Conservation (phyloP, 2,888 invertebrate species). For the Diaprepes abbreviatus region DNA sequence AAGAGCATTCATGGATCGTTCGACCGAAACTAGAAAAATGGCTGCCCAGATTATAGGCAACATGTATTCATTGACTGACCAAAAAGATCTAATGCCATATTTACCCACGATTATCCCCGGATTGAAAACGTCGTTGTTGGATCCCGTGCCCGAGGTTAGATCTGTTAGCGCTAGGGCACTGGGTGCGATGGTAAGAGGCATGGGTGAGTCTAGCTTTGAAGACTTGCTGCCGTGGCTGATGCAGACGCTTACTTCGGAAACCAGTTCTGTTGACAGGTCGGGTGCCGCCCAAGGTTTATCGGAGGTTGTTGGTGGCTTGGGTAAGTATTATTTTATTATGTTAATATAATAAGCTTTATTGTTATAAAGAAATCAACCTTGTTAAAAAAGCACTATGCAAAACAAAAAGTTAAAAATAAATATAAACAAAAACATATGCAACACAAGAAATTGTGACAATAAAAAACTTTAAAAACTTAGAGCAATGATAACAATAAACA, state of each 20-base stretch:
- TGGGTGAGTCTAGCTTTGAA: conserved; percentile 96
- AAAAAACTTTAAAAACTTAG: too few relatives aligned
- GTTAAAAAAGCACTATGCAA: too few relatives aligned
- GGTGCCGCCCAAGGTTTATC: conserved; percentile 93
- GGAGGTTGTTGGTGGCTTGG: conserved; percentile 94
- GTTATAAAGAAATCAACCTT: too few relatives aligned
- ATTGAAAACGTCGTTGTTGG: conserved; percentile 92
- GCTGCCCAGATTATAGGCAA: conserved; percentile 99
- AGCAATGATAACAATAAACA: too few relatives aligned
- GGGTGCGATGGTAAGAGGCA: conserved; percentile 97
- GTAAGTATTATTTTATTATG: conserved; percentile 30
- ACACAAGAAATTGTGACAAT: too few relatives aligned
- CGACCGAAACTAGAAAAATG: conserved; percentile 98
- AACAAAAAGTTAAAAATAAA: too few relatives aligned
- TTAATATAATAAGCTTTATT: too few relatives aligned
- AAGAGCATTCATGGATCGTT: conserved; percentile 96
- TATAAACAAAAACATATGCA: too few relatives aligned
- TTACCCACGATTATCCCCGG: conserved; percentile 97
- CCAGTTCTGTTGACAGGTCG: conserved; percentile 94
- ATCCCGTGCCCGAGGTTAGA: conserved; percentile 98
- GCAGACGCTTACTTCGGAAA: conserved; percentile 96
- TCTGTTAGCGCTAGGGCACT: conserved; percentile 96
- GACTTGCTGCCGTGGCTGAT: conserved; percentile 98
- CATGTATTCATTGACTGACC: conserved; percentile 99
- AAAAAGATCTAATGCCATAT: conserved; percentile 97